These are phyloP conservation scores for Syngnathus typhle DNA, from an alignment of 2,113 vertebrate genomes.

Conservation along the genomic window DNA sequence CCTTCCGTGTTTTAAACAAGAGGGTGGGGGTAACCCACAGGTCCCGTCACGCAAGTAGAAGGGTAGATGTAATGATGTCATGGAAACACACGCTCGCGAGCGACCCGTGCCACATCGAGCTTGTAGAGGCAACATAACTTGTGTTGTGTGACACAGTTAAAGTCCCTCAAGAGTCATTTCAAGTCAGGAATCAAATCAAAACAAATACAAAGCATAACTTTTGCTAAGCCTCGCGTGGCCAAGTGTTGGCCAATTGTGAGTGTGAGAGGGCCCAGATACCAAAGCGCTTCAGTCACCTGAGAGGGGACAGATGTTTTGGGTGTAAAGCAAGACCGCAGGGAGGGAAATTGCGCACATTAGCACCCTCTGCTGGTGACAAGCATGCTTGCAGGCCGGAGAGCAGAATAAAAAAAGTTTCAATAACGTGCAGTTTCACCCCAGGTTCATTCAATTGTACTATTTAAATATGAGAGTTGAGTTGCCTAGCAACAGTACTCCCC, in stretches of 20 bases:
- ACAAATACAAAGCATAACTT: slow-evolving; percentile 48
- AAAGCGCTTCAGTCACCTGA: slow-evolving; percentile 46
- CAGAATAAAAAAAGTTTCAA: not conserved
- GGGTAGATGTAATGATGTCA: not conserved
- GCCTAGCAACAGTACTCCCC: too few relatives aligned
- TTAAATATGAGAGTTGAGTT: too few relatives aligned
- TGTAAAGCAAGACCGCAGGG: slow-evolving; percentile 24
- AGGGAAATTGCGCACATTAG: slow-evolving; percentile 21
- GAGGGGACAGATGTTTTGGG: slow-evolving; percentile 64
- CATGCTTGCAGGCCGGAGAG: slow-evolving; percentile 25
- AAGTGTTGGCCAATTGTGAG: slow-evolving; percentile 47
- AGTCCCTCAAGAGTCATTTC: not conserved
- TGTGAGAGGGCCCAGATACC: slow-evolving; percentile 38
- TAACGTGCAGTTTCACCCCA: too few relatives aligned
- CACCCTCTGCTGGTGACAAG: slow-evolving; percentile 55
- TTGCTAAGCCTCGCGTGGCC: slow-evolving; percentile 41
- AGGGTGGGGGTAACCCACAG: not conserved
- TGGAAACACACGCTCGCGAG: not conserved
- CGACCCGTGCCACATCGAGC: not conserved
- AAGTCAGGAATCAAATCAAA: too few relatives aligned
- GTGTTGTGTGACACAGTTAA: not conserved
- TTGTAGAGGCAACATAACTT: not conserved
- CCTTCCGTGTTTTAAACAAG: not conserved
- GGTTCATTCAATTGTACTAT: too few relatives aligned
- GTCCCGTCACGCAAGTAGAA: not conserved